Base-by-base conservation (phyloP, 2,113 vertebrate genomes). In the Brachyhypopomus occidentalis region DNA sequence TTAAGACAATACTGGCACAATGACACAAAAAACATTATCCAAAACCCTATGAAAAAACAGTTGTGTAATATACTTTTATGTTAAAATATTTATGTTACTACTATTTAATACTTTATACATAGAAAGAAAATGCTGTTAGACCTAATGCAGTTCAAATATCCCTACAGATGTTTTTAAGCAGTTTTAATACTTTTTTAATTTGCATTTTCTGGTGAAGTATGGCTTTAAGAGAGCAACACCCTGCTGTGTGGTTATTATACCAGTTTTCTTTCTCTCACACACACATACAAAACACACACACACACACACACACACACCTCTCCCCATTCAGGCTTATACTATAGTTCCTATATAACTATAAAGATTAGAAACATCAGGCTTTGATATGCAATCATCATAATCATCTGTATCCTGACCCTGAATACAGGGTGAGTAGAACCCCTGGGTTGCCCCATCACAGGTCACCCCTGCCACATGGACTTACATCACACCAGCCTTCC, bases 211-310 rank as follows among this genome's bases (percentile, higher is more conserved):
- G 12, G n/a, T 55, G 41, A 52, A 52, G 8, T 12, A 25, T 36
- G 25, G n/a, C 7, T 74, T 77, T 34, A 52, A 73, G 83, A 80
- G 73, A 80, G 73, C 45, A 66, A 48, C 72, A 19, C 45, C 34
- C 71, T 72, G 66, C 55, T 55, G 67, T 67, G 78, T 72, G 48
- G 67, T 56, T 84, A 27, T 72, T 55, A 64, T 16, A 16, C 19
- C 19, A 5, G 0, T 38, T 11, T 11, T 69, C 22, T 6, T 2
- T 41, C 36, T 58, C 38, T 9, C 4, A 41, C 20, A 55, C 59
- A 5, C 30, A 5, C 41, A n/a, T 9, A 14, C 34, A 72, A 45
- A 25, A 11, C 45, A 11, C 45, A 52, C 12, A 45, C 41, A 45
- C 41, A 45, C 41, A 45, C 41, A 45, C 9, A 45, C 41, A 45